These are phyloP conservation scores for Sminthurides aquaticus DNA, from an alignment of 2,888 invertebrate species.

Conservation along the genomic window DNA sequence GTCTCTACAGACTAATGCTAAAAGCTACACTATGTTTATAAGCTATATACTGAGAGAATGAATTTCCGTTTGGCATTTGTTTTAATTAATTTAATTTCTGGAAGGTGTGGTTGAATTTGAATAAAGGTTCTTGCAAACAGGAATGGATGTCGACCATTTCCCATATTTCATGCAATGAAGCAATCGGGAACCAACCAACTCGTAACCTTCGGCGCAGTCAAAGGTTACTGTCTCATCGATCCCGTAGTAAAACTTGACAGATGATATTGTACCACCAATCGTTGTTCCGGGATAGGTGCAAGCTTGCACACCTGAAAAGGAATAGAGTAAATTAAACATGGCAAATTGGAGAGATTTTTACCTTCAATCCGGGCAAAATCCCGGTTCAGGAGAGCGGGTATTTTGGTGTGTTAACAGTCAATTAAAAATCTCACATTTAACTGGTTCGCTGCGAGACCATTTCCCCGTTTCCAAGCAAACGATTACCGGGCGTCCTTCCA, in stretches of 20 bases:
- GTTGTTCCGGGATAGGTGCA: conserved; percentile 82
- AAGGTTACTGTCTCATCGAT: conserved; percentile 78
- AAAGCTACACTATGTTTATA: no score
- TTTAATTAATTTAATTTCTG: no score
- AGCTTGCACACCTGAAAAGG: conserved; percentile 60
- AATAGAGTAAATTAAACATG: not conserved
- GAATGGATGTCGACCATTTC: conserved; percentile 79
- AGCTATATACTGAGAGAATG: no score
- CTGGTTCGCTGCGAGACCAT: conserved; percentile 72
- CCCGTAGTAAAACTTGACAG: conserved; percentile 79
- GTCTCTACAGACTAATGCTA: no score
- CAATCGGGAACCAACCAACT: conserved; percentile 67
- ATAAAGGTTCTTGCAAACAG: conserved; percentile 54
- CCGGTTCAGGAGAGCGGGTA: conserved; percentile 10
- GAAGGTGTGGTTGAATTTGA: not conserved
- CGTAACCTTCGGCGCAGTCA: conserved; percentile 69
- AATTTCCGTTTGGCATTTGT: no score
- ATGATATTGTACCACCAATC: conserved; percentile 75
- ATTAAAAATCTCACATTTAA: conserved; percentile 66
- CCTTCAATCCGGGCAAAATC: not conserved
- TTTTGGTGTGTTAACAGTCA: not conserved
- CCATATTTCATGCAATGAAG: conserved; percentile 71
- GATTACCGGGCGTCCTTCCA: conserved; percentile 81
- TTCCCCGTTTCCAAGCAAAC: conserved; percentile 76
- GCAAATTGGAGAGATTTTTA: conserved; percentile 12